Base-by-base conservation (phyloP, 23 tunicate genomes). In the Styela plicata region DNA sequence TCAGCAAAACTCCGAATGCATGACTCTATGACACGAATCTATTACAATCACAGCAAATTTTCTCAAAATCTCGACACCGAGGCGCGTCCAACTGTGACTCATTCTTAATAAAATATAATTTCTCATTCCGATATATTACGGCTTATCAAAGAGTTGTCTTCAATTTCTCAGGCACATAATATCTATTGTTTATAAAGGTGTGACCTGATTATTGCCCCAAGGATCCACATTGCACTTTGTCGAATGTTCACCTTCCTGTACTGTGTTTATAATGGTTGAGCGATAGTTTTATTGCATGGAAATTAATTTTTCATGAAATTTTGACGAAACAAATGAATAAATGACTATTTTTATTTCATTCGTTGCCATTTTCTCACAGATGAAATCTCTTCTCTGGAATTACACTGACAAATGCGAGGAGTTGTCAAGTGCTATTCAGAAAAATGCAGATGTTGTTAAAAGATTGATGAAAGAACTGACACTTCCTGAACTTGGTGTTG, bases 381-480 rank as follows among this genome's bases (percentile, higher is more conserved):
- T 86, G 74, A 86, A 86, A 52, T 2, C 53, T 13, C 13, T 80
- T 3, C 36, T 80, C 22, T 80, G 80, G 90, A 86, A 86, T 57
- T 86, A 80, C 32, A 29, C 85, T 7, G 73, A 86, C 36, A 86
- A 80, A 61, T 80, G 85, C 23, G 5, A 19, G 22, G 62, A 70
- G 7, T 24, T 86, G 17, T 80, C 82, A 1, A 36, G 80, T 44
- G 80, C 31, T 34, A 33, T 36, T 36, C 71, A 44, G 71, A 22
- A 57, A 1, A 33, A 71, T 32, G 31, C 16, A 66, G 32, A 32
- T 2, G 34, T 44, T 17, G 22, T 86, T 21, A 36, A 53, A 25
- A 44, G 74, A 5, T n/a, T 66, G 21, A 86, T 86, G 85, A 70
- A 30, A 25, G 90, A 86, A 63, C 80, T 80, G 21, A 33, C 80